These are phyloP conservation scores for Toxostoma redivivum DNA, from an alignment of 2,113 vertebrate genomes.

Conservation along the genomic window DNA sequence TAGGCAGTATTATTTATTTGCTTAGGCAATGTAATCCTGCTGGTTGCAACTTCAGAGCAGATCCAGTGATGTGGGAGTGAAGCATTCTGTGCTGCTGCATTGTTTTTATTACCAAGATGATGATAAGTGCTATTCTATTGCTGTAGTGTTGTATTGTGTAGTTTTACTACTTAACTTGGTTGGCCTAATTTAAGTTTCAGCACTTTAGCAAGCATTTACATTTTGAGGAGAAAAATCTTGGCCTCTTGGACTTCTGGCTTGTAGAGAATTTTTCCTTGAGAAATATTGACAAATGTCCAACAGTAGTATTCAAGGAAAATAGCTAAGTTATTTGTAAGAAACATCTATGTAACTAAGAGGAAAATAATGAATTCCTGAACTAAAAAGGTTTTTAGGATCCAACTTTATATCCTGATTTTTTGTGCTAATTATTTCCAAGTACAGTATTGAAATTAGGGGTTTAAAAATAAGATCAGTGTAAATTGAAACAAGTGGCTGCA, in stretches of 20 bases:
- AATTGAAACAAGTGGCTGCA: neutral
- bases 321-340: neutral
- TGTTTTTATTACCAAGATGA: neutral
- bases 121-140: neutral
- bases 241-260: neutral
- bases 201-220: neutral
- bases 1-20: neutral
- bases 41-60: neutral
- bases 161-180: neutral
- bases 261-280: conserved; percentile 1
- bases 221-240: conserved; percentile 7
- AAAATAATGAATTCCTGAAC: neutral
- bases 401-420: neutral
- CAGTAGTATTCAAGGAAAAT: conserved; percentile 2
- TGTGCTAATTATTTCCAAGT: neutral
- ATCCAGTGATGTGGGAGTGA: neutral
- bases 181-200: neutral
- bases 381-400: neutral
- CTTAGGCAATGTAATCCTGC: neutral
- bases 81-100: neutral
- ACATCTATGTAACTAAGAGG: neutral
- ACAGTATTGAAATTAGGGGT: neutral
- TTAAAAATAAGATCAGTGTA: neutral
- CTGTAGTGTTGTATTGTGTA: neutral
- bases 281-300: neutral